Conservation (phyloP, 2,113 vertebrate genomes). For the Setophaga coronata region DNA sequence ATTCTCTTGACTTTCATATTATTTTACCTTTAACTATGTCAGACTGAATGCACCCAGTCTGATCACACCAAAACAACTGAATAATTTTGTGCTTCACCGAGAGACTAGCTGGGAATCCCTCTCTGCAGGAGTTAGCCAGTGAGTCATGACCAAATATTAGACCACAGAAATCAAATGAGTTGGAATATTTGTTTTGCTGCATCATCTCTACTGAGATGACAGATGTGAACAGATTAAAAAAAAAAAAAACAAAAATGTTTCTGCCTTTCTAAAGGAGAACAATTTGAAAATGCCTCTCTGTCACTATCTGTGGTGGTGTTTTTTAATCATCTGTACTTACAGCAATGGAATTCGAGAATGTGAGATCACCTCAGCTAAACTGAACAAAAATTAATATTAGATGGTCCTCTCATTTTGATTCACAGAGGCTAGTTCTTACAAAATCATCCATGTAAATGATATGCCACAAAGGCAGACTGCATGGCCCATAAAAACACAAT, state of each 20-base stretch:
- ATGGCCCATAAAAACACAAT: not conserved
- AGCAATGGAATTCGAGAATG: fast-evolving
- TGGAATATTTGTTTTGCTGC: not conserved
- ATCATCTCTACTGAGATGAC: not conserved
- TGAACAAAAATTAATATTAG: not conserved
- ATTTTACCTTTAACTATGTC: not conserved
- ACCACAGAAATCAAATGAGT: not conserved
- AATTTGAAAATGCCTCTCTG: not conserved
- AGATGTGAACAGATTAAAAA: not conserved
- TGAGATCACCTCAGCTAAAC: not conserved
- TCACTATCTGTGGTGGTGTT: not conserved
- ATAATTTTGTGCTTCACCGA: not conserved
- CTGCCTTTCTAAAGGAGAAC: not conserved
- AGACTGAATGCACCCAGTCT: not conserved
- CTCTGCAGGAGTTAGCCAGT: not conserved
- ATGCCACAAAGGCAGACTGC: not conserved
- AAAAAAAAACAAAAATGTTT: not conserved
- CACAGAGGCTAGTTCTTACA: not conserved
- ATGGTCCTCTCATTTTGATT: not conserved
- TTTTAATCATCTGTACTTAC: not conserved
- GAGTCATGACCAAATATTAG: not conserved
- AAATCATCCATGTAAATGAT: not conserved
- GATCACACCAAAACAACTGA: not conserved
- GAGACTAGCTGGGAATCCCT: not conserved
- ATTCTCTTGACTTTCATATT: not conserved